Evolutionary conservation across 2,797 vertebrate species (phyloP).

Genomic region (Liasis olivaceus): DNA sequence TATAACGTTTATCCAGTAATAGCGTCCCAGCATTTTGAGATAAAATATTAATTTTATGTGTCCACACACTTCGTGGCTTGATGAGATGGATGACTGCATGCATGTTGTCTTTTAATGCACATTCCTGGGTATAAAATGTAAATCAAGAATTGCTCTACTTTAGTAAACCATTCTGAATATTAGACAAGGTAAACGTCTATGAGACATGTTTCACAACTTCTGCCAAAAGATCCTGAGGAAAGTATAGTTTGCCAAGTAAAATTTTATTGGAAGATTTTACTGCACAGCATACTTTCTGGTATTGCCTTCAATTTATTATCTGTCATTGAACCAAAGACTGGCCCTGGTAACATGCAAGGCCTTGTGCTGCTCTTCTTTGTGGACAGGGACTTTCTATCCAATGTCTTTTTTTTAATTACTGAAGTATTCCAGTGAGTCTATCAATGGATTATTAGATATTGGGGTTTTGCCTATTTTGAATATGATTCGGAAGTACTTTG

Average conservation of each 20-base stretch:
- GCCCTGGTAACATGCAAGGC: not conserved
- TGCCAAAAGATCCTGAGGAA: conserved; percentile 11
- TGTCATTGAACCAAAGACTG: not conserved
- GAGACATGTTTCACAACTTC: not conserved
- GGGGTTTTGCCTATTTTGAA: not conserved
- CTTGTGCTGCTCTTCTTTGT: not conserved
- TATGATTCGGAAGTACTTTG: not conserved
- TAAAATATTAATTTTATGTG: not conserved
- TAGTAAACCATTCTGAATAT: not conserved
- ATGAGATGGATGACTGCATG: not conserved
- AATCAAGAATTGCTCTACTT: not conserved
- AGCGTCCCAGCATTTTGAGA: not conserved
- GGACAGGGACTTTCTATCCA: conserved; percentile 13
- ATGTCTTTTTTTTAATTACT: not conserved
- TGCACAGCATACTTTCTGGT: not conserved
- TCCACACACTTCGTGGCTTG: not conserved
- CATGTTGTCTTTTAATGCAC: not conserved
- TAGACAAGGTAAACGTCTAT: not conserved
- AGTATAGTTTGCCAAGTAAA: not conserved
- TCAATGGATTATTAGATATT: not conserved
- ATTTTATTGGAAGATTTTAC: conserved; percentile 25
- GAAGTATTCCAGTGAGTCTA: conserved; percentile 3
- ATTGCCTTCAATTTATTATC: not conserved
- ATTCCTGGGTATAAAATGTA: not conserved
- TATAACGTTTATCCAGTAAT: not conserved